Evolutionary conservation across 2,113 vertebrate genomes (phyloP).

Genomic region (Arenaria interpres): DNA sequence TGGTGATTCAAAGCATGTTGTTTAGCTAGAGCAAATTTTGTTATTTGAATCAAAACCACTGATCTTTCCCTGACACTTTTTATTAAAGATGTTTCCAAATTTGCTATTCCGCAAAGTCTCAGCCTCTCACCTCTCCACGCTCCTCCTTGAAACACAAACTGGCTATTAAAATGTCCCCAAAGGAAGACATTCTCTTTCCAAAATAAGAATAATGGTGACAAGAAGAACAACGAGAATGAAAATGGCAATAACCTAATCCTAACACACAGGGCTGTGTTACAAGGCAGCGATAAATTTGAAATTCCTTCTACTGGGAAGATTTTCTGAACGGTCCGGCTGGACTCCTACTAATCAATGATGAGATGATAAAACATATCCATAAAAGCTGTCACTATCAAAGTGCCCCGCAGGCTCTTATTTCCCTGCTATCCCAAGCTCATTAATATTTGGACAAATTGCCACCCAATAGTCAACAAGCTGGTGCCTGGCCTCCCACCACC

Average conservation of each 20-base stretch:
- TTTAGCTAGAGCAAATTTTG: neutral
- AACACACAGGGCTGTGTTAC: fast-evolving
- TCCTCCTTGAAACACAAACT: neutral
- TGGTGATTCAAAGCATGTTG: conserved; percentile 11
- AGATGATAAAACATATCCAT: conserved; percentile 30
- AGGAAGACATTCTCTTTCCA: neutral
- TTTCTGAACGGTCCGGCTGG: neutral
- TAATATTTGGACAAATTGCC: neutral
- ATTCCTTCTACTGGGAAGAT: neutral
- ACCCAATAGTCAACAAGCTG: neutral
- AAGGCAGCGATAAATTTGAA: neutral
- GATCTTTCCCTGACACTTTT: neutral
- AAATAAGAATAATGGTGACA: neutral
- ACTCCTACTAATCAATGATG: conserved; percentile 10
- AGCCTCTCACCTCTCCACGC: neutral
- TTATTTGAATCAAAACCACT: neutral
- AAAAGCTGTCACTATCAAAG: neutral
- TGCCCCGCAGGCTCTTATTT: neutral
- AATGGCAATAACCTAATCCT: neutral
- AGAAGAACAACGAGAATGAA: neutral
- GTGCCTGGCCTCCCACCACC: neutral
- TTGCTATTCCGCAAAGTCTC: neutral
- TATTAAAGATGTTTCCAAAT: neutral
- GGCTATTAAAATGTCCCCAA: neutral
- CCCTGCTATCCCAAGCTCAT: neutral